Percentiles rank a stretch among this genome's conserved stretches.
Conservation (phyloP, 2,797 vertebrate genomes). For the Xyrichtys novacula region DNA sequence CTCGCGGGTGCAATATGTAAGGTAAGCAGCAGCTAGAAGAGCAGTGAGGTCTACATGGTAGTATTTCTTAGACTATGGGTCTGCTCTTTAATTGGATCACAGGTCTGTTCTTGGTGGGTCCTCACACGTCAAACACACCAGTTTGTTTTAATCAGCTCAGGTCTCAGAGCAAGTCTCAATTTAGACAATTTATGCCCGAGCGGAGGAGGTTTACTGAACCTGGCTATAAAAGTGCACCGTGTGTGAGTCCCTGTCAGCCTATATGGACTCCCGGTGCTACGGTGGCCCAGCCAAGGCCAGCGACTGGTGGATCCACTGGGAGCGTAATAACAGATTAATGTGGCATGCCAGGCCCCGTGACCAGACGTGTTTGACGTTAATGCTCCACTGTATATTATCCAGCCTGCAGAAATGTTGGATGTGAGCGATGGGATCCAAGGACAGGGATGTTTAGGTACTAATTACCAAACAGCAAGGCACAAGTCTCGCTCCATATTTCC, state of each 20-base stretch:
- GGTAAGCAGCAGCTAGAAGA: constrained; percentile 38
- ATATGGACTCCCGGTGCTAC: constrained; percentile 45
- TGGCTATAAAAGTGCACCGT: constrained; percentile 63
- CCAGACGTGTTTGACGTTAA: constrained; percentile 88
- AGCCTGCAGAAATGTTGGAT: constrained; percentile 81
- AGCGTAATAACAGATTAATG: constrained; percentile 84
- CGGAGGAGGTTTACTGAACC: constrained; percentile 73
- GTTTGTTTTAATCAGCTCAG: constrained; percentile 81
- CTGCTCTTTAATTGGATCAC: constrained; percentile 76
- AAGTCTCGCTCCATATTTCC: constrained; percentile 86
- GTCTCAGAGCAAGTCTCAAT: constrained; percentile 74
- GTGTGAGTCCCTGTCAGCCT: constrained; percentile 73
- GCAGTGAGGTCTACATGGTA: constrained; percentile 43
- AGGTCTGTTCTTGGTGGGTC: constrained; percentile 76
- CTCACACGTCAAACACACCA: constrained; percentile 71
- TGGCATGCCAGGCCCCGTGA: constrained; percentile 78
- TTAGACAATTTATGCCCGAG: constrained; percentile 77
- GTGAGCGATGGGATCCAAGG: constrained; percentile 84
- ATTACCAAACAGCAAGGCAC: constrained; percentile 87
- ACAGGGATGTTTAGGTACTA: constrained; percentile 88
- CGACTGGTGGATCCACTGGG: constrained; percentile 77
- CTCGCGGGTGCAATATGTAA: constrained; percentile 54
- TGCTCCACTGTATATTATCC: constrained; percentile 86
- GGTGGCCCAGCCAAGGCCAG: constrained; percentile 77
- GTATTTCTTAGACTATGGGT: constrained; percentile 59